phyloP scores from a whole-genome alignment of 2,113 vertebrate species.

The Mirza zaza region DNA sequence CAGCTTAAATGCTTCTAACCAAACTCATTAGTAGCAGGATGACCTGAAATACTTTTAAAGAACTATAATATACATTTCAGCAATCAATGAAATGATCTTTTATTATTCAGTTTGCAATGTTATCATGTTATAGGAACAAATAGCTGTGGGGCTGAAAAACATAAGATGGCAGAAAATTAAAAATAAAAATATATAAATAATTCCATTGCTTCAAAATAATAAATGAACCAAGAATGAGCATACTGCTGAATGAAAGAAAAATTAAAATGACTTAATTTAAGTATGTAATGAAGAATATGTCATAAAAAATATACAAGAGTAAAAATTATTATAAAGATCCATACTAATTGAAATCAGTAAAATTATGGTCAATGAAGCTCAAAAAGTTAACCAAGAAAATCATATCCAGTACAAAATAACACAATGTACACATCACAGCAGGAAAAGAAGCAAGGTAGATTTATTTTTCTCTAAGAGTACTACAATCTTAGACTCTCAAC shows the following conservation, averaged over 20 bases:
- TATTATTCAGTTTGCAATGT: conserved; percentile 78
- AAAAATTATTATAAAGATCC: neutral
- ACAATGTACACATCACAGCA: neutral
- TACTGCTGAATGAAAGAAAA: conserved; percentile 40
- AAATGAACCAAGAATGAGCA: conserved; percentile 59
- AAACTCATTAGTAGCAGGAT: conserved; percentile 78
- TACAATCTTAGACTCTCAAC: neutral
- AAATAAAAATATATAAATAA: conserved; percentile 46
- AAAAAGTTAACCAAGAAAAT: neutral
- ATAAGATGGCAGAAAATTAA: conserved; percentile 24
- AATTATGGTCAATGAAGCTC: neutral
- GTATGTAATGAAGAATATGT: neutral
- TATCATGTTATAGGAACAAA: neutral
- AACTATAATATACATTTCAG: conserved; percentile 80
- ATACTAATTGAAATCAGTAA: neutral
- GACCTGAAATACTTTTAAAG: conserved; percentile 83
- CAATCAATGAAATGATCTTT: conserved; percentile 78
- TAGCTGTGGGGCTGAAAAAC: neutral
- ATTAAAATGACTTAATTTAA: neutral
- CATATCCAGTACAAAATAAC: neutral
- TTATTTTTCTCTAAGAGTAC: neutral
- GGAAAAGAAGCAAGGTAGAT: neutral
- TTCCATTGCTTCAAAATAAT: conserved; percentile 36
- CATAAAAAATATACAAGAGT: neutral
- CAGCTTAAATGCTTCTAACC: conserved; percentile 83